Evolutionary conservation across 2,888 invertebrate species (phyloP), one percentile per base, ranked within the genome.

Genomic region (Netelia inedita): DNA sequence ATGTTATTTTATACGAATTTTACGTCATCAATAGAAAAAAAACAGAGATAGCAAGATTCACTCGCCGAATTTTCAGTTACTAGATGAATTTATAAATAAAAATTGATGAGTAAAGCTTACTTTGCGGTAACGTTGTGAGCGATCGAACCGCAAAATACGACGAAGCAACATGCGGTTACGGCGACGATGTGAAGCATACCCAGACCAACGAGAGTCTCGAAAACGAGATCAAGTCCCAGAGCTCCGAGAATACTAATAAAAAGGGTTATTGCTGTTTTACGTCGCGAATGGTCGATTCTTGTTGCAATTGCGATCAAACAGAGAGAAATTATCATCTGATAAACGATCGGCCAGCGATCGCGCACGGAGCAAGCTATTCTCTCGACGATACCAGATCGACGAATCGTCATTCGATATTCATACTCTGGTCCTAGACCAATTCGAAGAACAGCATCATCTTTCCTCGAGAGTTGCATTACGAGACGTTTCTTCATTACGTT

Each of bases 381-480:
- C 91, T 91, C 87, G 94, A 90, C n/a, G 87, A 85, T 9, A 93
- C 94, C 79, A 91, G 88, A 61, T 92, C 92, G 88, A 94, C 95
- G 92, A n/a, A 93, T 83, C 28, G 87, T 87, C 69, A 94, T 88
- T 68, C 94, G 94, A 90, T 96, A 97, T n/a, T 95, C 95, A 91
- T 97, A 97, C 57, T 95, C 94, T 5, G 97, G 96, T 91, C 97
- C 97, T 87, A 97, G 94, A 72, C 95, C 94, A 19, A 97, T 89
- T 71, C 95, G 95, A 2, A 97, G 92, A 88, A 19, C 53, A 2
- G 73, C 57, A 14, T 55, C 72, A 8, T 63, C 72, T n/a, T 76
- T 75, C n/a, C 72, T 66, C 23, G 75, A 50, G 1, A 79, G 55
- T 9, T 82, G 75, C 71, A 85, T 66, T 9, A 75, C 53, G 55